Evolutionary conservation across 2,797 vertebrate genomes (phyloP), one percentile per base, ranked within the genome.

Genomic region (Sciaenops ocellatus): DNA sequence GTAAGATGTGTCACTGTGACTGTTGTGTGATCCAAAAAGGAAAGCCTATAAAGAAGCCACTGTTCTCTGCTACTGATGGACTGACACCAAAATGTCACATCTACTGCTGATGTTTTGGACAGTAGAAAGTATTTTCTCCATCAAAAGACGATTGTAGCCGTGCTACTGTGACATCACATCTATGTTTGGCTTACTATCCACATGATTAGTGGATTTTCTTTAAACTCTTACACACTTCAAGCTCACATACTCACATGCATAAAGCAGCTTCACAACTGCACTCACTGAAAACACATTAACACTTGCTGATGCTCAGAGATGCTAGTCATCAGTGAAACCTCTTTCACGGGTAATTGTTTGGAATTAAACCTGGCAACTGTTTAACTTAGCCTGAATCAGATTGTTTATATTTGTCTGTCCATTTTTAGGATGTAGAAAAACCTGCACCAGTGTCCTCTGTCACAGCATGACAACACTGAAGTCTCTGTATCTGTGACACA

Each of bases 71-170:
- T 50, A 22, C 47, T 17, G 41, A 69, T 13, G 38, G 28, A 47
- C 20, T 54, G 42, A 73, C 52, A 65, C 20, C 47, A 73, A 73
- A 65, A 15, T 28, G 20, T 73, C 41, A 80, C 65, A 70, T 22
- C 28, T 44, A 2, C 50, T 28, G 17, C 11, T 70, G 48, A 15
- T 50, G 59, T 69, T 71, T 38, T 69, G 48, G 26, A 66, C 13
- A 17, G 22, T 73, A 69, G 28, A 83, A 69, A 66, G 38, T 38
- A 22, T 44, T 78, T 66, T 54, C 15, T 62, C 17, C 12, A 47
- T 54, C 54, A 82, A 66, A 69, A 67, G 60, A 62, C 2, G 12
- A n/a, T 44, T 76, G 52, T 26, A 47, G 13, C 54, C 15, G 15
- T 38, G n/a, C 38, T 57, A 64, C 18, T 5, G 30, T 54, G 41